phyloP scores from a whole-genome alignment of 2,113 vertebrate species.

The Cebidichthys violaceus region DNA sequence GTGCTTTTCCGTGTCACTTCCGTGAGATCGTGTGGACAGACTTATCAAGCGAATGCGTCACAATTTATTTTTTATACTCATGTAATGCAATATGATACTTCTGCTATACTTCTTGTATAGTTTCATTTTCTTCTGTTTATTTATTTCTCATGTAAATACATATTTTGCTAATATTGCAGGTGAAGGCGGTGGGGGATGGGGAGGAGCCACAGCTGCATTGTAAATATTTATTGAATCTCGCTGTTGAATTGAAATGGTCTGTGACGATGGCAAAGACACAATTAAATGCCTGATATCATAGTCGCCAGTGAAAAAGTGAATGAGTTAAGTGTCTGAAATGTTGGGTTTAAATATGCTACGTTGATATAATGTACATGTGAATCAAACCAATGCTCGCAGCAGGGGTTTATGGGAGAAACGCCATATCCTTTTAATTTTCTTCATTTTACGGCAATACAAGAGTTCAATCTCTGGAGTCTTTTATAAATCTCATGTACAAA shows the following conservation, averaged over 20 bases:
- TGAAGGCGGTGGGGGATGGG: constrained; percentile 15
- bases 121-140: constrained; percentile 69
- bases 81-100: constrained; percentile 76
- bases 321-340: constrained; percentile 44
- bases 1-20: constrained; percentile 68
- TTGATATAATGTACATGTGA: constrained; percentile 51
- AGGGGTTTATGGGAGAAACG: constrained; percentile 71
- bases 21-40: constrained; percentile 47
- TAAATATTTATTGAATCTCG: constrained; percentile 71
- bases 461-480: constrained; percentile 60
- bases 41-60: constrained; percentile 50
- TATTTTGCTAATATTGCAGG: constrained; percentile 69
- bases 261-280: constrained; percentile 51
- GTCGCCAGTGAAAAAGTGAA: constrained; percentile 41
- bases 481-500: constrained; percentile 70
- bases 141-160: constrained; percentile 82
- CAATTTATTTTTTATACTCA: constrained; percentile 76
- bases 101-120: constrained; percentile 73
- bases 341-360: constrained; percentile 49
- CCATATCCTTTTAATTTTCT: constrained; percentile 75
- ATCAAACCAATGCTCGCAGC: constrained; percentile 62
- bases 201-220: constrained; percentile 52
- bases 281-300: constrained; percentile 37
- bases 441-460: constrained; percentile 75
- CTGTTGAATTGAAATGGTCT: constrained; percentile 44